Base-by-base conservation (phyloP, 2,888 invertebrate genomes). In the Chesias legatella region DNA sequence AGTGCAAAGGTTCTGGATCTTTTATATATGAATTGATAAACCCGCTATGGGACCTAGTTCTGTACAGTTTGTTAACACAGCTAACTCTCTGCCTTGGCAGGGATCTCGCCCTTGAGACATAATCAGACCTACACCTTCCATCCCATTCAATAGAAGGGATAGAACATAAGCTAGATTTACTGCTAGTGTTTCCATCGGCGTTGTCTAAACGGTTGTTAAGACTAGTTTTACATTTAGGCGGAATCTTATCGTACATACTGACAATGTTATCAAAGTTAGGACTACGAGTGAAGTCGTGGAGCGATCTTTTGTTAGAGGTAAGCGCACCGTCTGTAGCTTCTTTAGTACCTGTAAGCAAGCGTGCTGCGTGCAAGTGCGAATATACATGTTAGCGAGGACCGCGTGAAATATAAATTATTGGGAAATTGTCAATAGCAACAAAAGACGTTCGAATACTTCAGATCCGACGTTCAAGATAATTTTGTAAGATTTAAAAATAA, bases 131-230 rank as follows among this genome's bases (percentile, higher is more conserved):
- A 40, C 67, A 70, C 31, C 61, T 67, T 1, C 67, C 72, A 21
- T 86, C 84, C 74, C 76, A 83, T 37, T 88, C 88, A 40, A 85
- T 56, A 0, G 88, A 88, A 0, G 80, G 69, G 10, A 86, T 75
- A 0, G 88, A 86, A 20, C 62, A 61, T 1, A 84, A 48, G 41
- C 86, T 88, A 4, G 83, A 82, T 1, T 72, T 55, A 53, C 78
- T 79, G 27, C 78, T 79, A 1, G 69, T 69, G 1, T 71, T 62
- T 2, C 63, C 52, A 1, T 36, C 41, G 0, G 56, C 58, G 7
- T 53, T 58, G 4, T 58, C 58, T 10, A 78, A 47, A 38, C 67
- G 63, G 11, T 58, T 48, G 9, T 63, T 66, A 0, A 85, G 57
- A 50, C 67, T 86, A 2, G 68, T 43, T 73, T 82, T 86, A 55